Evolutionary conservation across 2,113 vertebrate genomes (phyloP).

Genomic region (Ophthalmolycus amberensis): DNA sequence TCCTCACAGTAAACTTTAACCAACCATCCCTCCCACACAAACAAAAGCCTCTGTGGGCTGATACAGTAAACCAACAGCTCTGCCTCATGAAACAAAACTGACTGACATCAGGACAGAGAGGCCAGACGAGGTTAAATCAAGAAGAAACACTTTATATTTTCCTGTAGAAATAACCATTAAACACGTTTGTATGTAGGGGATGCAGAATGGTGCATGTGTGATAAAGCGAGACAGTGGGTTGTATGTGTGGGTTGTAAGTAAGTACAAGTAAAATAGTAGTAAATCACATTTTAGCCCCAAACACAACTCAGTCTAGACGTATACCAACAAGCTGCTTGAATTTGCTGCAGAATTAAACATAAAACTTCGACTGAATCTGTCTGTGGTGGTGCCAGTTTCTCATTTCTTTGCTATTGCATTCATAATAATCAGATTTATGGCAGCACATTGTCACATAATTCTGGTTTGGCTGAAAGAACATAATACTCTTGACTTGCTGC

Average conservation of each 20-base stretch:
- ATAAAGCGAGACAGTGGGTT: neutral
- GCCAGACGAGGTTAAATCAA: too few species aligned
- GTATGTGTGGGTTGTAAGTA: too few species aligned
- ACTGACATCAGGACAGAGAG: too few species aligned
- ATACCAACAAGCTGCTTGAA: neutral
- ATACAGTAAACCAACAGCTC: too few species aligned
- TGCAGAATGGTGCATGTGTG: neutral
- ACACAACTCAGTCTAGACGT: neutral
- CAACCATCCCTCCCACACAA: too few species aligned
- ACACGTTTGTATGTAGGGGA: neutral
- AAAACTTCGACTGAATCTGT: neutral
- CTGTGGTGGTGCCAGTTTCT: neutral
- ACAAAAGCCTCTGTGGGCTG: too few species aligned
- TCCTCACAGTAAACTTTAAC: too few species aligned
- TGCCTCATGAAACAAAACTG: too few species aligned
- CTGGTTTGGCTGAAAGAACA: neutral
- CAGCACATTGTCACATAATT: neutral
- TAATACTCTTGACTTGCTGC: neutral
- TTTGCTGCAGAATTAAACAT: neutral
- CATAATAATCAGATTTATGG: constrained; percentile 15
- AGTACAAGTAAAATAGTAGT: neutral
- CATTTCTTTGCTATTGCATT: neutral
- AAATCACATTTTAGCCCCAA: neutral
- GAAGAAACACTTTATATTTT: neutral
- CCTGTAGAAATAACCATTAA: neutral